Evolutionary conservation across 2,797 vertebrate species (phyloP).

Genomic region (Danio aesculapii): DNA sequence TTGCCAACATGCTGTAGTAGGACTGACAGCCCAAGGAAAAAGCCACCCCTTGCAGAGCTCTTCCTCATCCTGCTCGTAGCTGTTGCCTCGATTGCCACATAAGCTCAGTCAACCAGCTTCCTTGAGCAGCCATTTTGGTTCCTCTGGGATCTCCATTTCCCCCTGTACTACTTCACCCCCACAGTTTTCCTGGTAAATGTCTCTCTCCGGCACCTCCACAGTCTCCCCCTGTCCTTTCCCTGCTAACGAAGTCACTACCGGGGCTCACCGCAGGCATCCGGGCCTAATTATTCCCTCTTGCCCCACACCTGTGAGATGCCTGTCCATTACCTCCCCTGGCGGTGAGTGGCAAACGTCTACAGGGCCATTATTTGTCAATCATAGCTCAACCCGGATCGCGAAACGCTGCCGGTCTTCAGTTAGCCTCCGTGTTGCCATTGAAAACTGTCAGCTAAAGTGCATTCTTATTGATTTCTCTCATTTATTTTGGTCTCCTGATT

Average conservation of each 20-base stretch:
- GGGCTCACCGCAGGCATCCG: conserved; percentile 80
- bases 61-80: conserved; percentile 16
- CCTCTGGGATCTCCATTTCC: conserved; percentile 30
- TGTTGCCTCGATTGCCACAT: conserved; percentile 29
- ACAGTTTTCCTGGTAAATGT: conserved; percentile 32
- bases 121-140: conserved; percentile 35
- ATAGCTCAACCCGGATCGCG: conserved; percentile 76
- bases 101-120: conserved; percentile 17
- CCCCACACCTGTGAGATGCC: conserved; percentile 77
- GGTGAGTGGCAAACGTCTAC: conserved; percentile 75
- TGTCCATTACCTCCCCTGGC: conserved; percentile 77
- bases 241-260: conserved; percentile 78
- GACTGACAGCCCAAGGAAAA: conserved; percentile 7
- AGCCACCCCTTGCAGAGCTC: conserved; percentile 2
- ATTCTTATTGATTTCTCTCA: conserved; percentile 76
- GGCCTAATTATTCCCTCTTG: conserved; percentile 82
- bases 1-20: neutral
- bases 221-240: conserved; percentile 61
- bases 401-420: conserved; percentile 73
- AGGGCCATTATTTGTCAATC: conserved; percentile 85
- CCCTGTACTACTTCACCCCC: conserved; percentile 20
- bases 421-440: conserved; percentile 74
- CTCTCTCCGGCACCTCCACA: neutral
- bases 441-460: conserved; percentile 77
- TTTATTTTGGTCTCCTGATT: conserved; percentile 70